Conservation (phyloP, 2,113 vertebrate genomes). For the Leptobrachium ailaonicum region DNA sequence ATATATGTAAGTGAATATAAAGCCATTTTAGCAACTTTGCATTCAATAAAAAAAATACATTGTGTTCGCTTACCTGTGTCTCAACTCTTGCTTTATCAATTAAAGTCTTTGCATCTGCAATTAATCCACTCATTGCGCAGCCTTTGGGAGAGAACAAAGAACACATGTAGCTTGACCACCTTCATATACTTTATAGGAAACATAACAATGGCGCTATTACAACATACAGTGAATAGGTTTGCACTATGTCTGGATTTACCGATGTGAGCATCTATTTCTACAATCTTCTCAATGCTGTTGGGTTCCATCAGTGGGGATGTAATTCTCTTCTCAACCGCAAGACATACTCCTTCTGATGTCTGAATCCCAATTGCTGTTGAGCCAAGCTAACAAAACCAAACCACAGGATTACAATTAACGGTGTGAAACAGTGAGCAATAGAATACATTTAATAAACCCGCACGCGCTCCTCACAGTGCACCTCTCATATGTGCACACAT, state of each 20-base stretch:
- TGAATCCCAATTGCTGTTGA: conserved; percentile 98
- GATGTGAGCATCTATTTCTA: conserved; percentile 95
- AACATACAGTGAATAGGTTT: too few species aligned
- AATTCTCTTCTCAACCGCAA: conserved; percentile 97
- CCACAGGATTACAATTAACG: neutral
- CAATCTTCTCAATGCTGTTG: conserved; percentile 98
- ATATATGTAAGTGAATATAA: too few species aligned
- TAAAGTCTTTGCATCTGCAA: conserved; percentile 97
- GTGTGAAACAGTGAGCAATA: too few species aligned
- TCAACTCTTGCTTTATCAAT: conserved; percentile 99
- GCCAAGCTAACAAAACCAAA: conserved; percentile 76
- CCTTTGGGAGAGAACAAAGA: conserved; percentile 65
- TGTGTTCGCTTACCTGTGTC: conserved; percentile 81
- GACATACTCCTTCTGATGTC: conserved; percentile 92
- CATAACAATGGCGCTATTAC: too few species aligned
- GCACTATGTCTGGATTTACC: conserved; percentile 64
- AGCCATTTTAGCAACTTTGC: too few species aligned
- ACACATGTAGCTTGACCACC: too few species aligned
- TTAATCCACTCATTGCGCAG: conserved; percentile 97
- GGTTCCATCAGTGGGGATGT: conserved; percentile 98
- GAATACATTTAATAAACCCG: too few species aligned
- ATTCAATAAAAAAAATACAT: too few species aligned
- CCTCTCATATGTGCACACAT: too few species aligned
- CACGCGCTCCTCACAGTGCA: too few species aligned
- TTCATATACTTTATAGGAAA: neutral